A percentile compares a stretch with the other conserved stretches of the same genome.
Conservation (phyloP, 2,113 vertebrate genomes). For the Micromys minutus region DNA sequence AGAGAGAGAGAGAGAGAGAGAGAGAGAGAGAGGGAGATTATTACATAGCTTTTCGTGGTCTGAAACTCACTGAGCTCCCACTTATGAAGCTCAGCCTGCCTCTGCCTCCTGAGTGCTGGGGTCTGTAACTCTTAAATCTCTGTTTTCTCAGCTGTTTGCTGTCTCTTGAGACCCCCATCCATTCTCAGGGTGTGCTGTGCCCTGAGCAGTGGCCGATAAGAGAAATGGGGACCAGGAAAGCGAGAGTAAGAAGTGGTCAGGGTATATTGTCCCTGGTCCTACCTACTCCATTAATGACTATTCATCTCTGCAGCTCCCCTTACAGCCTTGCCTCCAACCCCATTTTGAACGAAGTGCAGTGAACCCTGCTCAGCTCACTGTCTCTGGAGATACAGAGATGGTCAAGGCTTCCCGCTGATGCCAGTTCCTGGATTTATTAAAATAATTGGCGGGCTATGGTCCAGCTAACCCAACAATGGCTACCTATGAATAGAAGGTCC, state of each 20-base stretch:
- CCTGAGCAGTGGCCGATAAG: not conserved
- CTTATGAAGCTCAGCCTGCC: not conserved
- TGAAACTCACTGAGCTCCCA: not conserved
- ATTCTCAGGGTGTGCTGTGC: not conserved
- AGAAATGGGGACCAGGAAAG: not conserved
- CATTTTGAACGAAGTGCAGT: not conserved
- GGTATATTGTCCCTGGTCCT: not conserved
- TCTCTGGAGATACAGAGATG: not conserved
- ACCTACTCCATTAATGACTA: not conserved
- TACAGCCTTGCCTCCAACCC: not conserved
- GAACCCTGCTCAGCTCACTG: not conserved
- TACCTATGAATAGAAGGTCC: not conserved
- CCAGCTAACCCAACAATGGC: not conserved
- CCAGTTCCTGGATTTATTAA: not conserved
- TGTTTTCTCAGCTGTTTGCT: not conserved
- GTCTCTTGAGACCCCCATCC: not conserved
- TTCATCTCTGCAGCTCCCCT: not conserved
- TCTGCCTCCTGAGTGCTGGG: not conserved
- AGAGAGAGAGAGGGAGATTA: too few species aligned
- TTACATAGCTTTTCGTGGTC: not conserved
- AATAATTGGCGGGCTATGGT: not conserved
- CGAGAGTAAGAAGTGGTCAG: not conserved
- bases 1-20: too few species aligned
- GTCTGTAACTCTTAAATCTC: not conserved
- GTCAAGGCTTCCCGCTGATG: not conserved